phyloP scores from a whole-genome alignment of 2,797 vertebrate genomes.

The Molossus alvarezi region DNA sequence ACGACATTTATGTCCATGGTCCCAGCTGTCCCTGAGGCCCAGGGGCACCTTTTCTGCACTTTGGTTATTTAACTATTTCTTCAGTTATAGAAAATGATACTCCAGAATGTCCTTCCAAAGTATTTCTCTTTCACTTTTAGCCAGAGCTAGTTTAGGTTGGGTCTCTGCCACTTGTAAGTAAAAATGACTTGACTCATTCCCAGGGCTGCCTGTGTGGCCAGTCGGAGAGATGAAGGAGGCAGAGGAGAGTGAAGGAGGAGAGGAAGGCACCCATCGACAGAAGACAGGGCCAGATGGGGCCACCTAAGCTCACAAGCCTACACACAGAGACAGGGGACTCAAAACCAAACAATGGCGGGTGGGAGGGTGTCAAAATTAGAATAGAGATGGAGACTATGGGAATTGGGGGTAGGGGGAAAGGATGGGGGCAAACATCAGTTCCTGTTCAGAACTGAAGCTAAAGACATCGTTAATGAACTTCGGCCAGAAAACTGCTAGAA shows the following conservation, averaged over 20 bases:
- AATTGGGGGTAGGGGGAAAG: too few relatives aligned
- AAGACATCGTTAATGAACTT: background rate
- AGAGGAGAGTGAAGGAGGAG: background rate
- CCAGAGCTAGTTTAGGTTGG: background rate
- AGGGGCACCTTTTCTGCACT: background rate
- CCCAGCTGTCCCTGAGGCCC: background rate
- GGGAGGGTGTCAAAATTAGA: background rate
- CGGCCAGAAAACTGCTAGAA: conserved; percentile 19
- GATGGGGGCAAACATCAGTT: background rate
- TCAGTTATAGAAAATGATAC: conserved; percentile 10
- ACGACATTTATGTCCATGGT: background rate
- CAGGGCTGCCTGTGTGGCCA: background rate
- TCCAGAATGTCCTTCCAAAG: conserved; percentile 3
- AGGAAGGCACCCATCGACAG: background rate
- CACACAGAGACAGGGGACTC: background rate
- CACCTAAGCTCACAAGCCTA: background rate
- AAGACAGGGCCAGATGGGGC: background rate
- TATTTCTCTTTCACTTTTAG: conserved; percentile 23
- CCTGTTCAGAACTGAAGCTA: background rate
- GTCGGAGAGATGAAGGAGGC: background rate
- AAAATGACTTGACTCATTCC: conserved; percentile 2
- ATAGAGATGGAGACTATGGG: background rate
- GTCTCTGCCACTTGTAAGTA: background rate
- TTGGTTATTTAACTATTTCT: background rate
- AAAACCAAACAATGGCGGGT: background rate